These are phyloP conservation scores for Sorex fumeus DNA, from an alignment of 2,113 vertebrate species.

Conservation along the genomic window DNA sequence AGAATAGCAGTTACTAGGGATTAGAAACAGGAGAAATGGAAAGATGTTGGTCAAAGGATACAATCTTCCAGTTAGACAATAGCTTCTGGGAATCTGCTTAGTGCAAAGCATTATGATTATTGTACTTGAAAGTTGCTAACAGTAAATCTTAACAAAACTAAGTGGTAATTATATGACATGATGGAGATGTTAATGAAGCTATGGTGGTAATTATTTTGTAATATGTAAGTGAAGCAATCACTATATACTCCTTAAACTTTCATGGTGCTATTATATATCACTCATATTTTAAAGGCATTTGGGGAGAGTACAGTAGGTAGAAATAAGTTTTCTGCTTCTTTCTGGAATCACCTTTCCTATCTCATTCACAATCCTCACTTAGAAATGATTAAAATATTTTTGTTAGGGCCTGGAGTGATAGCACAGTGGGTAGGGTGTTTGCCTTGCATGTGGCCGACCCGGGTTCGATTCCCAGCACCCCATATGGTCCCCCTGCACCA, in stretches of 20 bases:
- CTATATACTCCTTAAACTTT: not conserved
- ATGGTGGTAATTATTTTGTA: not conserved
- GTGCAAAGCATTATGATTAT: not conserved
- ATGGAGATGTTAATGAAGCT: not conserved
- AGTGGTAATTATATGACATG: not conserved
- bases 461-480: no score
- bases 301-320: not conserved
- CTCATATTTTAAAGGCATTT: slow-evolving; percentile 7
- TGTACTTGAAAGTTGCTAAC: slow-evolving; percentile 32
- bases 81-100: not conserved
- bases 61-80: not conserved
- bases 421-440: no score
- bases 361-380: not conserved
- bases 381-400: slow-evolving; percentile 37
- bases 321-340: not conserved
- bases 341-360: not conserved
- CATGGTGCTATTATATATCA: not conserved
- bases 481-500: no score
- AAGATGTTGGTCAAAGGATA: not conserved
- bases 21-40: not conserved
- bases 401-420: no score
- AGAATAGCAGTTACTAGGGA: not conserved
- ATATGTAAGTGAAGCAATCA: not conserved
- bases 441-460: no score
- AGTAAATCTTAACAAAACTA: not conserved